These are phyloP conservation scores for Tetragonula clypearis DNA, from an alignment of 1,140 invertebrate genomes.

Conservation along the genomic window DNA sequence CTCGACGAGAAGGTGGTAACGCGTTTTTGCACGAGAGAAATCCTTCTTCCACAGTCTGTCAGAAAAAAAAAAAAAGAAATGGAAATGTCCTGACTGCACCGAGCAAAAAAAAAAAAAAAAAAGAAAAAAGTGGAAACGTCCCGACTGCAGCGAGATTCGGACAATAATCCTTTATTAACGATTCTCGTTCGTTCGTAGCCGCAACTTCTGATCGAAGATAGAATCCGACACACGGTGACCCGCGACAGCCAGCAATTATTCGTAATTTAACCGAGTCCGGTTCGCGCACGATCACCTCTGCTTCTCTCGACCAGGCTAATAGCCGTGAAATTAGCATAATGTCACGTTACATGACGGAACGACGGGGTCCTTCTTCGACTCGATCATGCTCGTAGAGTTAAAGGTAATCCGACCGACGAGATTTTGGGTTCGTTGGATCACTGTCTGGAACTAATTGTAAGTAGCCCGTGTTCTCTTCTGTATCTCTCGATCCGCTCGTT, in stretches of 20 bases:
- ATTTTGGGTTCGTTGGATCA: slow-evolving; percentile 21
- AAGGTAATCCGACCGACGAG: slow-evolving; percentile 45
- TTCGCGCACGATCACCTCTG: slow-evolving; percentile 3
- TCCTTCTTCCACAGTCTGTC: neutral
- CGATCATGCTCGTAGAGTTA: slow-evolving; percentile 34
- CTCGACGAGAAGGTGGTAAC: neutral
- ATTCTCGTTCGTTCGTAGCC: slow-evolving; percentile 1
- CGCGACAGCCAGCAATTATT: slow-evolving; percentile 36
- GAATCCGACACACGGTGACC: neutral
- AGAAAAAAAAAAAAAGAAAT: neutral
- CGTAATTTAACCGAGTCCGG: slow-evolving; percentile 44
- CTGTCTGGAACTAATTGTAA: neutral
- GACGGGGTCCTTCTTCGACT: slow-evolving; percentile 19
- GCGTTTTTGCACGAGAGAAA: neutral
- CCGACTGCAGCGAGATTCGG: neutral
- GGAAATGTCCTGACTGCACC: neutral
- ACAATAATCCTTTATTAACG: slow-evolving; percentile 43
- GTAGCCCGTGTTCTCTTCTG: neutral
- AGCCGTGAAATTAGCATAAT: slow-evolving; percentile 64
- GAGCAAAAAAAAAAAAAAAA: neutral
- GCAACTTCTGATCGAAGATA: slow-evolving; percentile 28
- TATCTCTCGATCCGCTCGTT: slow-evolving; percentile 17
- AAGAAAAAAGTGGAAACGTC: neutral
- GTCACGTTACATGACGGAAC: slow-evolving; percentile 56
- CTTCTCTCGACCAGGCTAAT: slow-evolving; percentile 34